Conservation (phyloP, 2,797 vertebrate genomes). For the Remorina albescens region DNA sequence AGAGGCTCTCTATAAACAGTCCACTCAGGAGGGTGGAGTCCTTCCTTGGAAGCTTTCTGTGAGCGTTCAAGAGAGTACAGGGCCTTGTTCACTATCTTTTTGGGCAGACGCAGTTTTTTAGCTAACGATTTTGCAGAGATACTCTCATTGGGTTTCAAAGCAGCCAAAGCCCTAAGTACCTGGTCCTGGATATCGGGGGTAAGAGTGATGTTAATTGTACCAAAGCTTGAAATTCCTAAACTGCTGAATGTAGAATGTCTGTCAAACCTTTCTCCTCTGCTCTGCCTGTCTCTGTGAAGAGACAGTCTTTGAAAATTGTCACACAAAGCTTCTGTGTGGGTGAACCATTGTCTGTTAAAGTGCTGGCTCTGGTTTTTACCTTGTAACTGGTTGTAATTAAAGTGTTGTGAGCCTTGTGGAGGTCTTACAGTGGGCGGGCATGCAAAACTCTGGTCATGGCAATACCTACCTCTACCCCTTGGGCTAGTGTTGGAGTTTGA, state of each 20-base stretch:
- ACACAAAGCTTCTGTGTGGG: constrained; percentile 53
- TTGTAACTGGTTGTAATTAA: constrained; percentile 59
- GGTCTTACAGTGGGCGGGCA: constrained; percentile 35
- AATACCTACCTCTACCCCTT: constrained; percentile 58
- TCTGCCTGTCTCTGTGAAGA: constrained; percentile 39
- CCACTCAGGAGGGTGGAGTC: constrained; percentile 87
- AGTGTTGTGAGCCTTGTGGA: constrained; percentile 20
- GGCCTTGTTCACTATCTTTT: constrained; percentile 87
- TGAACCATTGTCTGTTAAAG: constrained; percentile 44
- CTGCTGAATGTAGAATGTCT: neutral
- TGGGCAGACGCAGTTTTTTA: constrained; percentile 80
- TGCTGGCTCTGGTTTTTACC: constrained; percentile 46
- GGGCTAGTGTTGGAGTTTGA: constrained; percentile 50
- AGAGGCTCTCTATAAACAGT: constrained; percentile 61
- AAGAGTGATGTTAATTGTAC: constrained; percentile 53
- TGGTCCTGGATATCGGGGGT: constrained; percentile 72
- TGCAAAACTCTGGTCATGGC: constrained; percentile 48
- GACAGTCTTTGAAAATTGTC: constrained; percentile 71
- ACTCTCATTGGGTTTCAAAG: constrained; percentile 74
- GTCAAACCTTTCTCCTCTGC: constrained; percentile 22
- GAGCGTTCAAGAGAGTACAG: constrained; percentile 85
- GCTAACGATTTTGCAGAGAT: constrained; percentile 82
- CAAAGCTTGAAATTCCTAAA: constrained; percentile 13
- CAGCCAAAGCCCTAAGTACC: constrained; percentile 79
- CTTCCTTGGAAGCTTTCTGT: constrained; percentile 77